Conservation (phyloP, 2,888 invertebrate genomes). For the Eupsilia transversa region DNA sequence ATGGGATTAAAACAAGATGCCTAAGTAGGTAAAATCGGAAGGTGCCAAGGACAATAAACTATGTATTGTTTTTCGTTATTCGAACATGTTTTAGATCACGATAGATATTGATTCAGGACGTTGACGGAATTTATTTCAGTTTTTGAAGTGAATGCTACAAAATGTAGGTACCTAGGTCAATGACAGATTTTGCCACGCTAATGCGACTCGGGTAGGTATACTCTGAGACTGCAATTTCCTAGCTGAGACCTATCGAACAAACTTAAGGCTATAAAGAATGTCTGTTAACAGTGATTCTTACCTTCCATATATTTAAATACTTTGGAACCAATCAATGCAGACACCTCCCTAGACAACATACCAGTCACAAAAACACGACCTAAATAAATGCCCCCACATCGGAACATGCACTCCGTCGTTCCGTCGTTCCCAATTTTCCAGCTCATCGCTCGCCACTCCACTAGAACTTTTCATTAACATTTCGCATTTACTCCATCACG, state of each 20-base stretch:
- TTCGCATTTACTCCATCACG: constrained; percentile 73
- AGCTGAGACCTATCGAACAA: background rate
- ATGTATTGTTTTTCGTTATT: too few relatives aligned
- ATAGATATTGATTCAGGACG: too few relatives aligned
- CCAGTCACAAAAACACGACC: constrained; percentile 23
- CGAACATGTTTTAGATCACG: too few relatives aligned
- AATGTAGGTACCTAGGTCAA: too few relatives aligned
- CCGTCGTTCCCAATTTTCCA: constrained; percentile 64
- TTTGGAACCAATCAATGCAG: background rate
- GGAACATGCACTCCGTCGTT: constrained; percentile 46
- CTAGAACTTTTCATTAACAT: constrained; percentile 79
- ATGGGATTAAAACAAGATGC: background rate
- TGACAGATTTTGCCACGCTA: too few relatives aligned
- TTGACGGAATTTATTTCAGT: too few relatives aligned
- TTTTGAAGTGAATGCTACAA: too few relatives aligned
- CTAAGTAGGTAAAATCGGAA: too few relatives aligned
- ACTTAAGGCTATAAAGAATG: background rate
- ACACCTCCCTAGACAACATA: background rate
- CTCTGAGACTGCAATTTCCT: background rate
- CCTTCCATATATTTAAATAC: background rate
- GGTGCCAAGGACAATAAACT: too few relatives aligned
- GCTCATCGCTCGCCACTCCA: constrained; percentile 66
- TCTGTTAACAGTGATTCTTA: background rate
- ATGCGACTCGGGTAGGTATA: too few relatives aligned
- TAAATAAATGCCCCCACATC: constrained; percentile 49